Percentiles rank a stretch among this genome's conserved stretches.
Conservation (phyloP, 2,113 vertebrate species). For the Oreotragus oreotragus region DNA sequence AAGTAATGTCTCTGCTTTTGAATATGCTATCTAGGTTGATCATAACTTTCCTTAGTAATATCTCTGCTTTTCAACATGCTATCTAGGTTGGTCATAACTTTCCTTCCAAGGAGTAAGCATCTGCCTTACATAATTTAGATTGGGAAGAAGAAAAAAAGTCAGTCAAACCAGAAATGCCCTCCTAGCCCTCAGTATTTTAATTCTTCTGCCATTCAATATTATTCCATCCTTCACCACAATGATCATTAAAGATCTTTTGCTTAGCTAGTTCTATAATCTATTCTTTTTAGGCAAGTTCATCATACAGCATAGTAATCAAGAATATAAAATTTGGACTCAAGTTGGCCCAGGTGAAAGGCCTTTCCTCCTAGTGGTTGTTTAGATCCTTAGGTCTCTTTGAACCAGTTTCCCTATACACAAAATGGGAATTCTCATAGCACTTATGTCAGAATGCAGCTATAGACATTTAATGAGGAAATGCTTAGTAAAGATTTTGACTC, state of each 20-base stretch:
- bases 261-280: not conserved
- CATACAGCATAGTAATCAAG: not conserved
- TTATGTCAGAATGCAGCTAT: accelerated
- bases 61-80: no score
- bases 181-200: not conserved
- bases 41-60: no score
- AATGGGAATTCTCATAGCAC: not conserved
- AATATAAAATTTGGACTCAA: not conserved
- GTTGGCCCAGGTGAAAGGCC: not conserved
- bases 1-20: no score
- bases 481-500: not conserved
- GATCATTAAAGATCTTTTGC: not conserved
- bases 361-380: not conserved
- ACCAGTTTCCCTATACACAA: not conserved
- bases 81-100: no score
- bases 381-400: not conserved
- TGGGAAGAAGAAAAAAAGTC: not conserved
- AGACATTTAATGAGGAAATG: not conserved
- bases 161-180: not conserved
- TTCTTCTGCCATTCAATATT: not conserved
- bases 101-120: no score
- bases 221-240: not conserved
- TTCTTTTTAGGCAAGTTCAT: not conserved
- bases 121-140: not conserved
- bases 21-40: no score